Percentiles rank a stretch among this genome's conserved stretches.
These are phyloP conservation scores for Chloroceryle inda DNA, from an alignment of 2,797 vertebrate species.

Conservation along the genomic window DNA sequence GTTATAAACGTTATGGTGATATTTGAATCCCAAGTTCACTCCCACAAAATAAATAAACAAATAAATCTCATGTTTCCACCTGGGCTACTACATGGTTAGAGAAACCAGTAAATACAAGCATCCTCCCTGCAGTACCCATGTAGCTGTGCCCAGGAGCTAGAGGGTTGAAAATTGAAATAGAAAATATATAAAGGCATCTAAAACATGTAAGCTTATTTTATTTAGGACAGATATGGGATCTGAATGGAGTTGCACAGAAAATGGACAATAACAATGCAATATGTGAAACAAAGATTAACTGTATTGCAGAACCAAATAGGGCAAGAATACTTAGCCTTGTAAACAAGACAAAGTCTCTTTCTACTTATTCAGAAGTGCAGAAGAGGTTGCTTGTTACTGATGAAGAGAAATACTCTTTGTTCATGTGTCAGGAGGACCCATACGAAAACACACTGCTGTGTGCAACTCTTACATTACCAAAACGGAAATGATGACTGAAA, in stretches of 20 bases:
- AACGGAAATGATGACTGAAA: background rate
- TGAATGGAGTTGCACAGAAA: background rate
- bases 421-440: background rate
- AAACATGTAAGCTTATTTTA: background rate
- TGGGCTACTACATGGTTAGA: background rate
- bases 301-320: background rate
- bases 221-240: background rate
- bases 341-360: background rate
- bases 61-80: background rate
- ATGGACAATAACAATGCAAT: background rate
- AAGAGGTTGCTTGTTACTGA: background rate
- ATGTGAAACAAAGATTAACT: background rate
- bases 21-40: background rate
- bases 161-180: background rate
- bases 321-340: background rate
- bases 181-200: background rate
- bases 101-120: background rate
- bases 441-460: background rate
- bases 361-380: background rate
- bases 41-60: background rate
- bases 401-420: background rate
- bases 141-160: background rate
- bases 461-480: background rate
- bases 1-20: background rate
- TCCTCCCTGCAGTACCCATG: background rate